Conservation (phyloP, 2,797 vertebrate genomes). For the Myioborus melanocephalus region DNA sequence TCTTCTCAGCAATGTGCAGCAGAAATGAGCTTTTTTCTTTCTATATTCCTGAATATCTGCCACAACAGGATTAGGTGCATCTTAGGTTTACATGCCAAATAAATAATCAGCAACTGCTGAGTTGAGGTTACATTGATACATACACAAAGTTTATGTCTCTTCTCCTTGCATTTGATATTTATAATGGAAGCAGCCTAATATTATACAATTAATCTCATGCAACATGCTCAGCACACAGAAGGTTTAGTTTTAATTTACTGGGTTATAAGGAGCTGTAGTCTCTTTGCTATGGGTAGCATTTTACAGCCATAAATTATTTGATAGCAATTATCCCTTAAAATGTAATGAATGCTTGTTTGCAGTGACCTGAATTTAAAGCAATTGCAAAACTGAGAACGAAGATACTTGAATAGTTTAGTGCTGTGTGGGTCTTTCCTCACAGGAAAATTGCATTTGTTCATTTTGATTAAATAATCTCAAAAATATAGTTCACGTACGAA, state of each 20-base stretch:
- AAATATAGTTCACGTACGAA: neutral
- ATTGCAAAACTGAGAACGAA: slow-evolving; percentile 10
- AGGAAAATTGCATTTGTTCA: neutral
- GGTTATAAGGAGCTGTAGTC: slow-evolving; percentile 48
- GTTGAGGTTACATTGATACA: slow-evolving; percentile 38
- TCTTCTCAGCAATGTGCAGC: neutral
- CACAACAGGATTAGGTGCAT: slow-evolving; percentile 24
- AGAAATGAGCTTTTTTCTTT: neutral
- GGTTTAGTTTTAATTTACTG: slow-evolving; percentile 71
- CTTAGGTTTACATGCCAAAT: slow-evolving; percentile 38
- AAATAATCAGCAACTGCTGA: slow-evolving; percentile 62
- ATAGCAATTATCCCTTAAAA: slow-evolving; percentile 72
- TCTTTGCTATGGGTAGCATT: slow-evolving; percentile 44
- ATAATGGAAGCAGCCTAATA: slow-evolving; percentile 56
- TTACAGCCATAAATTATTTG: slow-evolving; percentile 72
- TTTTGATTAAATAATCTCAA: slow-evolving; percentile 8
- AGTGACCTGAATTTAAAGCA: slow-evolving; percentile 62
- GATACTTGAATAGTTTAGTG: neutral
- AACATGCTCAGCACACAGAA: slow-evolving; percentile 20
- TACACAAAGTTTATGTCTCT: slow-evolving; percentile 61
- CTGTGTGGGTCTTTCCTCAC: neutral
- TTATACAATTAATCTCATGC: slow-evolving; percentile 69
- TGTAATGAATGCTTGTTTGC: slow-evolving; percentile 47
- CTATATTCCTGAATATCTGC: neutral
- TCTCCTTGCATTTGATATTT: slow-evolving; percentile 64